A percentile compares a stretch with the other conserved stretches of the same genome.
phyloP scores from a whole-genome alignment of 2,888 invertebrate genomes.

The Microctonus aethiopoides region DNA sequence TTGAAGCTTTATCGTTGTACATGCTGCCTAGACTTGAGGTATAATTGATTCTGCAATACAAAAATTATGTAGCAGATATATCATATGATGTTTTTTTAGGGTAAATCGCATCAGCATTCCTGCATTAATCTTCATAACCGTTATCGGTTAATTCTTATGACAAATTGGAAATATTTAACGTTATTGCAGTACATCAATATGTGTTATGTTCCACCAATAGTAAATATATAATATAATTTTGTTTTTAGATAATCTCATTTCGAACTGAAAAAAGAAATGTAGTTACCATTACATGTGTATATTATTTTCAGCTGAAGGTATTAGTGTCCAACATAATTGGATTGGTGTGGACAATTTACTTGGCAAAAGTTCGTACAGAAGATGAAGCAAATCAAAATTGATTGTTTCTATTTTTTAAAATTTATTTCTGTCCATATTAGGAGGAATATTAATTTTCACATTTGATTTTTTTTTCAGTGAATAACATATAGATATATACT shows the following conservation, averaged over 20 bases:
- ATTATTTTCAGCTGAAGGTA: constrained; percentile 76
- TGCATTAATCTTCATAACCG: constrained; percentile 73
- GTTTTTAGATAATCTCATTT: too few species aligned
- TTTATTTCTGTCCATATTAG: neutral
- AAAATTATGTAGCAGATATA: neutral
- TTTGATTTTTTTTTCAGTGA: constrained; percentile 24
- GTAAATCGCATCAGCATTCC: constrained; percentile 77
- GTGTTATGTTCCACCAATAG: constrained; percentile 82
- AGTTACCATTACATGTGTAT: neutral
- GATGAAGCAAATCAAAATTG: constrained; percentile 45
- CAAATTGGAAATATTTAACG: constrained; percentile 84
- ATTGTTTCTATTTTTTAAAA: constrained; percentile 8
- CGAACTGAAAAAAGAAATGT: too few species aligned
- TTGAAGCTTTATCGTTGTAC: constrained; percentile 80
- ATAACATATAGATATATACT: neutral
- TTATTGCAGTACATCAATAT: constrained; percentile 80
- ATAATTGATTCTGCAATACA: constrained; percentile 18
- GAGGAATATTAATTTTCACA: constrained; percentile 1
- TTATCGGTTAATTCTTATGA: constrained; percentile 75
- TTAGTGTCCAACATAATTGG: constrained; percentile 80
- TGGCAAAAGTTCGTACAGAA: constrained; percentile 77
- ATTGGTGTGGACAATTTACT: constrained; percentile 82
- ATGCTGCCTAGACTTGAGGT: constrained; percentile 80
- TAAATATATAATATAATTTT: constrained; percentile 63
- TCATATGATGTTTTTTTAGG: constrained; percentile 62